These are phyloP conservation scores for Calonectris borealis DNA, from an alignment of 2,113 vertebrate genomes.

Conservation along the genomic window DNA sequence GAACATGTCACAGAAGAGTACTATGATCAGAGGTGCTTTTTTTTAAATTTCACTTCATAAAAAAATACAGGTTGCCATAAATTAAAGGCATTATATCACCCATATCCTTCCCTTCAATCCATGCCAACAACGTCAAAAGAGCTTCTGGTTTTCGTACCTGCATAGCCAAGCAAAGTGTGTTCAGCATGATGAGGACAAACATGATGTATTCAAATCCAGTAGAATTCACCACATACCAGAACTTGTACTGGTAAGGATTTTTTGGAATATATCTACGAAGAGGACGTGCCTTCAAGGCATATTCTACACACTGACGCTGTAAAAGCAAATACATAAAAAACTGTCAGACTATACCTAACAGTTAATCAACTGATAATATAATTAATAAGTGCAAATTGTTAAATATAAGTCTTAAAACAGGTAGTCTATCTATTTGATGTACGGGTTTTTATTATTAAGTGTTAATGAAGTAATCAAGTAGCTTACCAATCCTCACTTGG, in stretches of 20 bases:
- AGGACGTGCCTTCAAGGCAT: conserved; percentile 94
- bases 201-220: conserved; percentile 99
- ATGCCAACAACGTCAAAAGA: not conserved
- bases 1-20: not conserved
- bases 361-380: not conserved
- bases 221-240: conserved; percentile 99
- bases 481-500: not conserved
- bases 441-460: not conserved
- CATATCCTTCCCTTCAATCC: not conserved
- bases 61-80: not conserved
- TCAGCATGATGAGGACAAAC: conserved; percentile 99
- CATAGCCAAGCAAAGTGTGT: conserved; percentile 97
- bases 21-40: not conserved
- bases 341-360: not conserved
- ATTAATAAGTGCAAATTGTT: not conserved
- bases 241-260: conserved; percentile 99
- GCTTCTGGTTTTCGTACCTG: conserved; percentile 82
- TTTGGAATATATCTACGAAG: conserved; percentile 97
- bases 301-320: conserved; percentile 98
- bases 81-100: not conserved
- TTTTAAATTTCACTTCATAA: not conserved
- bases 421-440: not conserved
- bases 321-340: conserved; percentile 38
- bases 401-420: not conserved
- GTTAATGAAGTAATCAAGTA: not conserved